Evolutionary conservation across 2,888 invertebrate species (phyloP), one percentile per base, ranked within the genome.

Genomic region (Conchocele bisecta): DNA sequence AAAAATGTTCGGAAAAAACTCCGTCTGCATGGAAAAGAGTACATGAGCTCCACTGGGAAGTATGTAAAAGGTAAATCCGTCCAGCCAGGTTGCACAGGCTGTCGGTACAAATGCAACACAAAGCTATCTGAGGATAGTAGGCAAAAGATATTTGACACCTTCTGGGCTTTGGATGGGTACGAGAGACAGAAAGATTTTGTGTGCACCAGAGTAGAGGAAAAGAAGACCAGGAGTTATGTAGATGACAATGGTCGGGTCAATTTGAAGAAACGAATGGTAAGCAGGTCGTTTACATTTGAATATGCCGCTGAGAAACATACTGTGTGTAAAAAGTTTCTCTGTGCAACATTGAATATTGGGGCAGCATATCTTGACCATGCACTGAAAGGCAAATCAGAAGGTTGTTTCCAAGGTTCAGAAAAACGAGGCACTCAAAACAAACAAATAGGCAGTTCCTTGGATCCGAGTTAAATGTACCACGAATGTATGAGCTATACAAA

Each of bases 291-390:
- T 57, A 31, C 22, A 1, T 53, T 66, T 31, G 61, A 50, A 24
- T 24, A 42, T 46, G 69, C 46, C 13, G 53, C 28, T 11, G 20
- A n/a, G 6, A 57, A 46, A 22, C 33, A 13, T 51, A 17, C 41
- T 24, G 65, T 78, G 13, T 75, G 76, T 41, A 68, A 64, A 33
- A 51, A 20, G 17, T 67, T 72, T 37, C 69, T 73, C 28, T n/a
- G 22, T 20, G 50, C 35, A 22, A 76, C 76, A 15, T 48, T 76
- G 22, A 28, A 42, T 42, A 46, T 76, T 57, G 61, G 68, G 15
- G 33, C 60, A 26, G 53, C 48, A n/a, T 54, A 58, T 44, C 42
- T 75, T 28, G 53, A 61, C 26, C 56, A 69, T 66, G 68, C 65
- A n/a, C 20, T 73, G 37, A 51, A 56, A 33, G 39, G 28, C n/a